phyloP scores from a whole-genome alignment of 1,140 invertebrate genomes.

The Hyles euphorbiae region DNA sequence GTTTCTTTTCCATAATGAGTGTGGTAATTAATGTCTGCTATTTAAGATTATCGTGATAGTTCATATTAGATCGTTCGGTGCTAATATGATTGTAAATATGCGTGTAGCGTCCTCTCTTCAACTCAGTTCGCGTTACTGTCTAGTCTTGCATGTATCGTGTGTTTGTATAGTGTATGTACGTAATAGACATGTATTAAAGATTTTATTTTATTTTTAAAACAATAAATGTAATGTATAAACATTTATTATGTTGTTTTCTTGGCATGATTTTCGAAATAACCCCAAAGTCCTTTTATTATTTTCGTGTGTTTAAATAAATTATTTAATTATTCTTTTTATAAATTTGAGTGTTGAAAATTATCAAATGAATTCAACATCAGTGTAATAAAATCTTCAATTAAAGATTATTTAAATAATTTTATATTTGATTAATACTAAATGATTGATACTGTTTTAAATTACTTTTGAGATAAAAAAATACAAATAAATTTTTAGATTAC shows the following conservation, averaged over 20 bases:
- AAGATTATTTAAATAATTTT: too few relatives aligned
- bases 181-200: slow-evolving; percentile 31
- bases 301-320: too few relatives aligned
- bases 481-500: background rate
- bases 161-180: background rate
- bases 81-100: slow-evolving; percentile 4
- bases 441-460: too few relatives aligned
- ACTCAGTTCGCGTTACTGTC: slow-evolving; percentile 38
- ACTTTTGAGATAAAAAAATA: too few relatives aligned
- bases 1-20: background rate
- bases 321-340: too few relatives aligned
- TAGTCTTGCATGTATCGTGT: slow-evolving; percentile 41
- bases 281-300: too few relatives aligned
- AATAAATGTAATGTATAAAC: slow-evolving; percentile 21
- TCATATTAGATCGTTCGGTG: too few relatives aligned
- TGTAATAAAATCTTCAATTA: too few relatives aligned
- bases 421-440: too few relatives aligned
- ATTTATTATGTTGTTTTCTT: slow-evolving; percentile 1
- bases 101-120: slow-evolving; percentile 2
- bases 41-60: too few relatives aligned
- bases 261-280: background rate
- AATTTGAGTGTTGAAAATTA: too few relatives aligned
- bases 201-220: slow-evolving; percentile 62
- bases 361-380: too few relatives aligned
- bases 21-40: background rate